A percentile compares a stretch with the other conserved stretches of the same genome.
phyloP scores from a whole-genome alignment of 2,113 vertebrate species.

The Rafetus swinhoei region DNA sequence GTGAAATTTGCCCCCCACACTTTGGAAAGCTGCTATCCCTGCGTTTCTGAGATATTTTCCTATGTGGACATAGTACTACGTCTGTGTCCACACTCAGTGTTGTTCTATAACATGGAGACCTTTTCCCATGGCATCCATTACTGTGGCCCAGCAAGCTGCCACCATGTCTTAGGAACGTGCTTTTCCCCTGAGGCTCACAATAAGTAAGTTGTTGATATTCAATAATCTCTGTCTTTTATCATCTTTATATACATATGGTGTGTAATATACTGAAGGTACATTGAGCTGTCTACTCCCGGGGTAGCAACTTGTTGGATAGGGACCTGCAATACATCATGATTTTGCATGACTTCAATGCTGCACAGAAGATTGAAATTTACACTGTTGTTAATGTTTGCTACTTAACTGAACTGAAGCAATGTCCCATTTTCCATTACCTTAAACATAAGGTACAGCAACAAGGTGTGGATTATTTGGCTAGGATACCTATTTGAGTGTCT shows the following conservation, averaged over 20 bases:
- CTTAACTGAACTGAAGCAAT: slow-evolving; percentile 17
- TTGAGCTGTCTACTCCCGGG: slow-evolving; percentile 49
- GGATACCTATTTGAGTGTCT: neutral
- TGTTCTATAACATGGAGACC: neutral
- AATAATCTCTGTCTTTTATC: neutral
- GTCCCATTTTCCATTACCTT: rapidly evolving
- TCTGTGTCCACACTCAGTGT: neutral
- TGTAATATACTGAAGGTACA: neutral
- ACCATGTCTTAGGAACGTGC: neutral
- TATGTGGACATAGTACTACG: neutral
- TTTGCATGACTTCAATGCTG: slow-evolving; percentile 20
- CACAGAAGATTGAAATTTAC: slow-evolving; percentile 42
- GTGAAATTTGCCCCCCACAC: neutral
- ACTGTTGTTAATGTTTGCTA: slow-evolving; percentile 55
- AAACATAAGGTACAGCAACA: neutral
- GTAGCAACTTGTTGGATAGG: neutral
- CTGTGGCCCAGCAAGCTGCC: neutral
- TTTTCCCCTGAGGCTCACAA: neutral
- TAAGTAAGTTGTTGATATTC: neutral
- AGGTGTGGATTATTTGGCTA: neutral
- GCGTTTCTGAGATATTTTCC: neutral
- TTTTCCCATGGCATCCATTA: neutral
- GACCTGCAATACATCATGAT: slow-evolving; percentile 19
- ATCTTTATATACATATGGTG: neutral
- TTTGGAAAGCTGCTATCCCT: neutral